Evolutionary conservation across 2,797 vertebrate genomes (phyloP).

Genomic region (Pipistrellus pygmaeus): DNA sequence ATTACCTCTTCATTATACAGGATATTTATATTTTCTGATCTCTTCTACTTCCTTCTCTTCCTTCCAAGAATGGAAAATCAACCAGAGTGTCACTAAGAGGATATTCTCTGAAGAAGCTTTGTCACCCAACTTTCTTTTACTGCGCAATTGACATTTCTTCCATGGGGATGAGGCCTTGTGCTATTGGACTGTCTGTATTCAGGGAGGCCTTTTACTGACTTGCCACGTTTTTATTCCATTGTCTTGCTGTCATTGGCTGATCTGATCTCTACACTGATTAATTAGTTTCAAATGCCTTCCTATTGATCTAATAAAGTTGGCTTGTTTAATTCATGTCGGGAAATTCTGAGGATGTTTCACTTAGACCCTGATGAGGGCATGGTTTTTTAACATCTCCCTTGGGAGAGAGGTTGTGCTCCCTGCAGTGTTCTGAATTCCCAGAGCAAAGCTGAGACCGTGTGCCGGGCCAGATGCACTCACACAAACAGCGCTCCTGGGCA

Average conservation of each 20-base stretch:
- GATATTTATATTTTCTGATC: slow-evolving; percentile 68
- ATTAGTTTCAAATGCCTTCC: slow-evolving; percentile 82
- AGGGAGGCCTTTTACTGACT: not conserved
- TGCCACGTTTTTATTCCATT: slow-evolving; percentile 81
- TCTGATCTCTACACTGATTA: slow-evolving; percentile 77
- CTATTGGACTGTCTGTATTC: not conserved
- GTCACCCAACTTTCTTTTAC: slow-evolving; percentile 53
- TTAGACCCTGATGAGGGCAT: slow-evolving; percentile 68
- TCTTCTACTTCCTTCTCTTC: slow-evolving; percentile 55
- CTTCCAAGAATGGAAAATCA: slow-evolving; percentile 58
- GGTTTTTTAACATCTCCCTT: slow-evolving; percentile 77
- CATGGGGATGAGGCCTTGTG: not conserved
- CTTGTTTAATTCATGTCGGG: slow-evolving; percentile 77
- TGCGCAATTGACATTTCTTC: slow-evolving; percentile 46
- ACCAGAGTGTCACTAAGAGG: slow-evolving; percentile 51
- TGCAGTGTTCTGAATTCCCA: slow-evolving; percentile 79
- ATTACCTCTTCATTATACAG: no score
- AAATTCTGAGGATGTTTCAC: slow-evolving; percentile 79
- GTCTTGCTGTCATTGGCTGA: slow-evolving; percentile 77
- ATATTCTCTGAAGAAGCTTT: slow-evolving; percentile 52
- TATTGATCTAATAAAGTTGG: slow-evolving; percentile 67
- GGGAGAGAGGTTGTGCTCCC: slow-evolving; percentile 73
- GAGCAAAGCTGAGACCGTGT: slow-evolving; percentile 75
- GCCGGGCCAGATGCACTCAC: slow-evolving; percentile 76
- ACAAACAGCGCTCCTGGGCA: slow-evolving; percentile 51